Evolutionary conservation across 37 sponge, comb jelly and placozoan species (phyloP), one percentile per base, ranked within the genome.

Genomic region (Cladorhizidae sp.): DNA sequence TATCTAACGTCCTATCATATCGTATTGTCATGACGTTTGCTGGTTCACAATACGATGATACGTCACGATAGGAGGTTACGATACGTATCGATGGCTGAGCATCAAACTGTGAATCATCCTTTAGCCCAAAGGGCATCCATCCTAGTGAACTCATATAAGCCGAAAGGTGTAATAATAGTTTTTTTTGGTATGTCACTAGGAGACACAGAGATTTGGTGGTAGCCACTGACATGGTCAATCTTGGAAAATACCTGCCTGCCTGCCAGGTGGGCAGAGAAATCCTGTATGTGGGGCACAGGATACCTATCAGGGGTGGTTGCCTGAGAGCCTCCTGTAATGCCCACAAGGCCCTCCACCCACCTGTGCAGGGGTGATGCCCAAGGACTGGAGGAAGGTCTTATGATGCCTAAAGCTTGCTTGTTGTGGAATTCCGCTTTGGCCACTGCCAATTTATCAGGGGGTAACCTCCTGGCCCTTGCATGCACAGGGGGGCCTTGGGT

Each of bases 221-320:
- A 63, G n/a, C 33, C 79, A 40, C 25, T 61, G 17, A 61, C 25
- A 7, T 35, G 77, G 49, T 69, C 84, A 18, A 75, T 2, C 21
- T 67, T 82, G 36, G 64, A 64, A 29, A 82, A 82, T 28, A 73
- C 38, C n/a, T n/a, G n/a, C n/a, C n/a, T n/a, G n/a, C n/a, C n/a
- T n/a, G n/a, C n/a, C n/a, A n/a, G n/a, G n/a, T 61, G 17, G 11
- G 62, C 25, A 75, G 43, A 63, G 22, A 82, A 88, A 38, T 88
- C 78, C 39, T 88, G 83, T n/a, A 88, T 57, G 36, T 88, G 88
- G 3, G 83, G 88, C 33, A 88, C 70, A n/a, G 88, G 88, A 32
- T 88, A 88, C 21, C 78, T 35, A 63, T 88, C 90, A 1, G 75
- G 80, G n/a, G n/a, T 78, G 64, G 69, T 68, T 77, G 73, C 54